Base-by-base conservation (phyloP, 1,140 invertebrate species). In the Mylabris phalerata region DNA sequence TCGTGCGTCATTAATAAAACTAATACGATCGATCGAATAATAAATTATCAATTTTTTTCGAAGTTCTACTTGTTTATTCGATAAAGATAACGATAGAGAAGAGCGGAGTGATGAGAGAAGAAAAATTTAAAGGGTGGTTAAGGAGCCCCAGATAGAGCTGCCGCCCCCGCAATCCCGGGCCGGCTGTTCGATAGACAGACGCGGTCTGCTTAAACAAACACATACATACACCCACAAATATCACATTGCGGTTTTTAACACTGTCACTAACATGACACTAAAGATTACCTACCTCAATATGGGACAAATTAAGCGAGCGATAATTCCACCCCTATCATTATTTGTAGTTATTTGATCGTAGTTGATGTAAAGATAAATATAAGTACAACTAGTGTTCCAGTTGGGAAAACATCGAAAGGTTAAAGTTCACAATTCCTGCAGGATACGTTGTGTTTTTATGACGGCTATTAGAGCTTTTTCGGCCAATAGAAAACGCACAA, bases 131-230 rank as follows among this genome's bases (percentile, higher is more conserved):
- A 42, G 41, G 9, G 9, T 7, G 9, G 4, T 42, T 42, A 4
- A 42, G 41, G 41, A 51, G 58, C 38, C 58, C 58, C 58, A 60
- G 58, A 60, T 48, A 55, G 26, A 60, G 58, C 58, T 60, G 47
- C 45, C 58, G 58, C 58, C 58, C 50, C 50, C 58, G 50, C 58
- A 50, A 52, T 59, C 57, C 50, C 32, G 50, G 57, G 48, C 48
- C 57, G 19, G 19, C 19, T 51, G 57, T 44, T 52, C 49, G 51
- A 54, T 47, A 54, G 50, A 38, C 41, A 57, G 48, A 48, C 38
- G 46, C 55, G 48, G 40, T 47, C 47, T 42, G 32, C 4, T 32
- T 32, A 32, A 32, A 7, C 32, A 50, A 32, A 49, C 56, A 57
- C 56, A 3, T 7, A 32, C 32, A 32, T 7, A 32, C 32, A 50